phyloP scores from a whole-genome alignment of 1,140 invertebrate genomes.

The Drosophila bocqueti region DNA sequence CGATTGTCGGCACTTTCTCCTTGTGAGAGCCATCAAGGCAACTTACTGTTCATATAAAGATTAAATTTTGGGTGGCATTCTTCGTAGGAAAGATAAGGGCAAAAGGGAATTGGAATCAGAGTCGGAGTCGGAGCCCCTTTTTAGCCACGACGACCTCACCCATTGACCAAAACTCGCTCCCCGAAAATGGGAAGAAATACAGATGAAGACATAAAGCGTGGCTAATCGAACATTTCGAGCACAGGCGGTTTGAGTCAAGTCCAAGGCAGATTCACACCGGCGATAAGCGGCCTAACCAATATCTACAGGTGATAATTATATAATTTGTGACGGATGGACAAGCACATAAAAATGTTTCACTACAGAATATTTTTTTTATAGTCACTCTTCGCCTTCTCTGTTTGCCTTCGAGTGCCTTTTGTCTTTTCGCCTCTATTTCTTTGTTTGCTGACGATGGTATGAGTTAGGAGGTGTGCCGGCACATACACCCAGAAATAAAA shows the following conservation, averaged over 20 bases:
- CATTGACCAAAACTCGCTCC: slow-evolving; percentile 47
- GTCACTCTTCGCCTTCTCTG: slow-evolving; percentile 42
- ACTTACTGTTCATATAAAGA: slow-evolving; percentile 61
- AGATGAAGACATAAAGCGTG: slow-evolving; percentile 83
- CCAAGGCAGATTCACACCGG: slow-evolving; percentile 63
- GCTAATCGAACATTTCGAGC: slow-evolving; percentile 81
- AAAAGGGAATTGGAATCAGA: slow-evolving; percentile 36
- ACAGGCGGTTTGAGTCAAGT: slow-evolving; percentile 46
- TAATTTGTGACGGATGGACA: slow-evolving; percentile 84
- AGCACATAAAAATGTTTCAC: slow-evolving; percentile 82
- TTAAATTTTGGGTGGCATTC: slow-evolving; percentile 79
- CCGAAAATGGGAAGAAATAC: slow-evolving; percentile 26
- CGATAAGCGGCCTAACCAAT: slow-evolving; percentile 76
- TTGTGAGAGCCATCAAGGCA: slow-evolving; percentile 15
- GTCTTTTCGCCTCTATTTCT: slow-evolving; percentile 60
- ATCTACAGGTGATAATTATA: slow-evolving; percentile 82
- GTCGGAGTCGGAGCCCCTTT: slow-evolving; percentile 5
- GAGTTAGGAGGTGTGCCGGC: slow-evolving; percentile 51
- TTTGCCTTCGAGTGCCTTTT: slow-evolving; percentile 68
- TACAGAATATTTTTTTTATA: slow-evolving; percentile 76
- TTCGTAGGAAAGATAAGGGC: slow-evolving; percentile 71
- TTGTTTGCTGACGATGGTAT: slow-evolving; percentile 59
- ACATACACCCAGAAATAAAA: slow-evolving; percentile 25
- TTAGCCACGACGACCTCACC: slow-evolving; percentile 34
- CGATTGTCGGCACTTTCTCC: slow-evolving; percentile 65